Conservation (phyloP, 1,140 invertebrate genomes). For the Rhagoletis zephyria region DNA sequence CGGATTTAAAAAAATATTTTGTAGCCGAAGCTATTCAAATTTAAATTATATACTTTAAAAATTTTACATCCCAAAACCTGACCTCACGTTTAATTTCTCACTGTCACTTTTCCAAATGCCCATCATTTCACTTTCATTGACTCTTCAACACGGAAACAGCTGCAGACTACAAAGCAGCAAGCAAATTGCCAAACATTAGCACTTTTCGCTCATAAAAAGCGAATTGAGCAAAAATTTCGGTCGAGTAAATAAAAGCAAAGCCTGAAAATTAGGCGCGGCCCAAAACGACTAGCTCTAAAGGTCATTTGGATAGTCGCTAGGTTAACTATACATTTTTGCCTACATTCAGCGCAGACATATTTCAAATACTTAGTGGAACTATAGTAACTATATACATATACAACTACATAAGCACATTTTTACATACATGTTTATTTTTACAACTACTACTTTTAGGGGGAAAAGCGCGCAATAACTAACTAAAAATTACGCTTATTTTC, state of each 20-base stretch:
- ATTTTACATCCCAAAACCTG: too few species aligned
- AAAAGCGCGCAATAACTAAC: too few species aligned
- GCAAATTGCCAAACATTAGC: background rate
- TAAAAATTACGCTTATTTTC: background rate
- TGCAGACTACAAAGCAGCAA: background rate
- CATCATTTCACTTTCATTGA: background rate
- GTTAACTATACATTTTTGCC: background rate
- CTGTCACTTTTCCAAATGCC: background rate
- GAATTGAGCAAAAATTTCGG: background rate
- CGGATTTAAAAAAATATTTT: too few species aligned
- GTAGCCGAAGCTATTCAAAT: too few species aligned
- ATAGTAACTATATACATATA: too few species aligned
- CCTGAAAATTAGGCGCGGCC: slow-evolving; percentile 19
- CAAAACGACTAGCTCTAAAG: background rate
- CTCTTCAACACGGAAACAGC: background rate
- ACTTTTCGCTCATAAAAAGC: background rate
- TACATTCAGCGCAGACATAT: background rate
- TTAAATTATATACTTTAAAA: too few species aligned
- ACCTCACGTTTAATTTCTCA: too few species aligned
- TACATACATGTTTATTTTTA: too few species aligned
- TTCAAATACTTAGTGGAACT: background rate
- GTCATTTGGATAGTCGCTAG: background rate
- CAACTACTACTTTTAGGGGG: too few species aligned
- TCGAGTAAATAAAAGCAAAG: background rate
- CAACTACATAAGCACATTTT: too few species aligned